Conservation (phyloP, 2,797 vertebrate genomes). For the Tolypeutes matacus region DNA sequence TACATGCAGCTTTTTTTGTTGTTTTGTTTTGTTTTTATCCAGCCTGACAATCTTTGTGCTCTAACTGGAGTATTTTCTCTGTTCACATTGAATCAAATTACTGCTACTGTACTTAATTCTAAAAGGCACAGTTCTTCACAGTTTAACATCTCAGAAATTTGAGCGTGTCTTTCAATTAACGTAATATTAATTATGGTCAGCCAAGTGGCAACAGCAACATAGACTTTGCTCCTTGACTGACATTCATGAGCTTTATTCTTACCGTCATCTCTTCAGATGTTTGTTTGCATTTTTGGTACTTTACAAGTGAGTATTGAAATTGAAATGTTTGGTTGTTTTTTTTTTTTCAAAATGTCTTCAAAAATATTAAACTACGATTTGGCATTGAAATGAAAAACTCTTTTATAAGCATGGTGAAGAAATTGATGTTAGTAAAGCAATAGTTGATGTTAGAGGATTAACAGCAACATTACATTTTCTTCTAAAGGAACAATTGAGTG, state of each 20-base stretch:
- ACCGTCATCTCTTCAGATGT: background rate
- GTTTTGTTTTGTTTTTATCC: background rate
- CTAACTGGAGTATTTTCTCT: background rate
- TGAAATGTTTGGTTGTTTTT: background rate
- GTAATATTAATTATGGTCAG: background rate
- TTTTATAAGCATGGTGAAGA: conserved; percentile 1
- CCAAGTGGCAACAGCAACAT: background rate
- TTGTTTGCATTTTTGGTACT: background rate
- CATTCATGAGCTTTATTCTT: background rate
- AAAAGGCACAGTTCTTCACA: background rate
- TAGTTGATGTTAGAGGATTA: conserved; percentile 11
- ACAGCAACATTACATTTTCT: background rate
- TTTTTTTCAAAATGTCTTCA: background rate
- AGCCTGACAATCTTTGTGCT: background rate
- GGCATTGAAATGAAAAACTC: conserved; percentile 13
- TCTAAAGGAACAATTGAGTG: conserved; percentile 4
- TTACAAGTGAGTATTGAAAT: background rate
- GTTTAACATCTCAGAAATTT: conserved; percentile 44
- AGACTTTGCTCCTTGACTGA: background rate
- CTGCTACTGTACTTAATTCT: background rate
- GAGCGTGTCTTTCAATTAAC: conserved; percentile 6
- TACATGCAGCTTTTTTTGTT: too few species aligned
- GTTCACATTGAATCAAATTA: conserved; percentile 50
- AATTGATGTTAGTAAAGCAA: background rate
- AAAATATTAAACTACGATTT: conserved; percentile 16